Conservation (phyloP, 2,797 vertebrate species). For the Paramormyrops hopkinsi region DNA sequence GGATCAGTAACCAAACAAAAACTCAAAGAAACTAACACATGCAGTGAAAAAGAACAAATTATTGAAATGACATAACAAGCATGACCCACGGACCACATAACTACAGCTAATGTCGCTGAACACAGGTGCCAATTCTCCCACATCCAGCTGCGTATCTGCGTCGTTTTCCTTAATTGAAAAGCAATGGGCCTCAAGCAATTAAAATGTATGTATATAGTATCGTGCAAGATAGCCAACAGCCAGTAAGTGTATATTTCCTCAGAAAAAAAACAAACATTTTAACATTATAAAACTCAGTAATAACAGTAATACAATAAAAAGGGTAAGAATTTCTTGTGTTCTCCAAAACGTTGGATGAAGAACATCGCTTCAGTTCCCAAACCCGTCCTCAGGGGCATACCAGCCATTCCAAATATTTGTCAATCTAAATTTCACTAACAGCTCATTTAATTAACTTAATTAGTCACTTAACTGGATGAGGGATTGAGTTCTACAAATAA, state of each 20-base stretch:
- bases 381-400: background rate
- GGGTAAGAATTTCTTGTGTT: background rate
- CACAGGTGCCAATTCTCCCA: background rate
- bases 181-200: background rate
- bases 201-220: background rate
- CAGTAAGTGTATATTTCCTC: background rate
- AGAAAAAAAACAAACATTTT: background rate
- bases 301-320: background rate
- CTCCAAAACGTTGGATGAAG: background rate
- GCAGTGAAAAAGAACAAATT: background rate
- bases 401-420: background rate
- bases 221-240: background rate
- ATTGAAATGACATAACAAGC: background rate
- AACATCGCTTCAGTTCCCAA: background rate
- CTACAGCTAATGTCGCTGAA: background rate
- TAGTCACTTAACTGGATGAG: background rate
- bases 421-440: background rate
- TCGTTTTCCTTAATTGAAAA: background rate
- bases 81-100: background rate
- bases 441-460: background rate
- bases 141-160: background rate
- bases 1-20: background rate
- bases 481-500: background rate
- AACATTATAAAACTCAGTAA: background rate
- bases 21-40: background rate